These are phyloP conservation scores for Mesitornis unicolor DNA, from an alignment of 2,113 vertebrate species.

Conservation along the genomic window DNA sequence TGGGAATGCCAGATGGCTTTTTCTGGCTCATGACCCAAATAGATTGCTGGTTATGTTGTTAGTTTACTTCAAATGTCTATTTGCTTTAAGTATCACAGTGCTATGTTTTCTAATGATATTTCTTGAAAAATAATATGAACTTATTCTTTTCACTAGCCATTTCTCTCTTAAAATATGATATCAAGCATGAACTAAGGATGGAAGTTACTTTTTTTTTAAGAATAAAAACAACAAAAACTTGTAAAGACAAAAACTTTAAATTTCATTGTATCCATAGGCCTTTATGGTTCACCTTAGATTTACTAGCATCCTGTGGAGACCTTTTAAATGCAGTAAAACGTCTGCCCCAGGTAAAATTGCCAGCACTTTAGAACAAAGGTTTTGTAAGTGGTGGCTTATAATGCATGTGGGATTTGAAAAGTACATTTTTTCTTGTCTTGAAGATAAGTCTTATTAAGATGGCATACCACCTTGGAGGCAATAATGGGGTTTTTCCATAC, in stretches of 20 bases:
- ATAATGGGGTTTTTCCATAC: conserved; percentile 62
- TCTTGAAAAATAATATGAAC: neutral
- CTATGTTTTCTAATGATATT: neutral
- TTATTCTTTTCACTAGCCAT: neutral
- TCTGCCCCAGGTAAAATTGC: conserved; percentile 72
- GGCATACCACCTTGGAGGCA: conserved; percentile 64
- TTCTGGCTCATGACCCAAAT: conserved; percentile 31
- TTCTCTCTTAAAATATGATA: conserved; percentile 2
- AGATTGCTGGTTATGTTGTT: conserved; percentile 24
- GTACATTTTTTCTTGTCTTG: conserved; percentile 72
- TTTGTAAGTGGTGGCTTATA: conserved; percentile 75
- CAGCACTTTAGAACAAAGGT: conserved; percentile 73
- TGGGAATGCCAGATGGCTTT: conserved; percentile 48
- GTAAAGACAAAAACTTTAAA: conserved; percentile 66
- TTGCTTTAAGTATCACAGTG: conserved; percentile 10
- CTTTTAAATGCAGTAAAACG: conserved; percentile 71
- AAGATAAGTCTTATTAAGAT: conserved; percentile 76
- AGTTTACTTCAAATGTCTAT: conserved; percentile 20
- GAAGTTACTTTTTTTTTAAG: conserved; percentile 27
- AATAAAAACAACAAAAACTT: conserved; percentile 46
- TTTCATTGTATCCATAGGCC: conserved; percentile 64
- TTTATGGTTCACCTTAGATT: conserved; percentile 66
- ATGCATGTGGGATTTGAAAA: conserved; percentile 72
- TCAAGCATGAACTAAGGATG: neutral
- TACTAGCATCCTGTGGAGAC: conserved; percentile 66